Conservation (phyloP, 2,797 vertebrate species). For the Epinephelus awoara region DNA sequence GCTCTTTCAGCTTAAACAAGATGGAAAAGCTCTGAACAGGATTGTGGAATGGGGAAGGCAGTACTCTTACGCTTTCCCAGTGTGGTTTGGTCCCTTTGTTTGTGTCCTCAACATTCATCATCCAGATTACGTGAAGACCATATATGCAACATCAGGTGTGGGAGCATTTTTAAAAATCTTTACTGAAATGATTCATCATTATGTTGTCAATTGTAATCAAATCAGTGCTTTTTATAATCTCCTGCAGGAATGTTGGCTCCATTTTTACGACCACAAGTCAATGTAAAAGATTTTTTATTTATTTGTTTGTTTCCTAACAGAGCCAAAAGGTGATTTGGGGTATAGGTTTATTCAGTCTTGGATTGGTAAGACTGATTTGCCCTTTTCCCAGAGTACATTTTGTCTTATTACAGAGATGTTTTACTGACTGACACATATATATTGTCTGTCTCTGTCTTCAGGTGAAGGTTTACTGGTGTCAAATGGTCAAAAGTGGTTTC, state of each 20-base stretch:
- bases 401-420: background rate
- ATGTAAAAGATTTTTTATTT: background rate
- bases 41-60: slow-evolving; percentile 68
- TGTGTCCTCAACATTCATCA: slow-evolving; percentile 86
- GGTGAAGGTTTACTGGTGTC: slow-evolving; percentile 90
- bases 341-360: slow-evolving; percentile 82
- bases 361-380: slow-evolving; percentile 79
- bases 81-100: slow-evolving; percentile 87
- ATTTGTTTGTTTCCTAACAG: slow-evolving; percentile 65
- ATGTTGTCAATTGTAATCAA: background rate
- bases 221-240: background rate
- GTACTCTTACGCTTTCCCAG: slow-evolving; percentile 86
- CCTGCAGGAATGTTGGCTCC: background rate
- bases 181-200: too few species aligned
- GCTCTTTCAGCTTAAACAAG: slow-evolving; percentile 78
- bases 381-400: background rate
- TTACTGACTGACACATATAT: background rate
- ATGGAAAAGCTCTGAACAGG: slow-evolving; percentile 75
- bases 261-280: background rate
- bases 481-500: slow-evolving; percentile 90
- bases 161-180: too few species aligned
- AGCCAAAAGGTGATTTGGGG: slow-evolving; percentile 82
- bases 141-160: slow-evolving; percentile 88
- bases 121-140: slow-evolving; percentile 89
- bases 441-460: slow-evolving; percentile 61